Percentiles rank a stretch among this genome's conserved stretches.
Conservation (phyloP, 2,113 vertebrate genomes). For the Seriola quinqueradiata region DNA sequence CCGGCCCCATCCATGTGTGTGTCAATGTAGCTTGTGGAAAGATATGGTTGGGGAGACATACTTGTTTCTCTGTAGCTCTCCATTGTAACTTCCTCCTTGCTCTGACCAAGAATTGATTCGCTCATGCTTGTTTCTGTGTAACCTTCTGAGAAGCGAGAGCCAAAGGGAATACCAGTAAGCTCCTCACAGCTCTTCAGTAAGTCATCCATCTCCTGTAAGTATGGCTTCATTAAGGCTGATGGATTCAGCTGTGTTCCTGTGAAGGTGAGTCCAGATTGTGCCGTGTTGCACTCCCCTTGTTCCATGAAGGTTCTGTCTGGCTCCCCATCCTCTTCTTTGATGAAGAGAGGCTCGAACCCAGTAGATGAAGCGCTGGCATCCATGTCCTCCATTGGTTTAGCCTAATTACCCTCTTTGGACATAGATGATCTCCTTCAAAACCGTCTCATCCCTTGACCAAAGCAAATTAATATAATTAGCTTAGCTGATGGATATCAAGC, state of each 20-base stretch:
- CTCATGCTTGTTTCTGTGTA: slow-evolving; percentile 37
- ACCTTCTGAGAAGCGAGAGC: slow-evolving; percentile 34
- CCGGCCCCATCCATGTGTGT: slow-evolving; percentile 50
- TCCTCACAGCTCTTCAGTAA: slow-evolving; percentile 73
- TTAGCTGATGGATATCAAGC: neutral
- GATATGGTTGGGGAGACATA: slow-evolving; percentile 26
- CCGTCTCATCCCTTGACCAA: slow-evolving; percentile 24
- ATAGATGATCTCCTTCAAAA: slow-evolving; percentile 8
- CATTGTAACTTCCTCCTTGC: slow-evolving; percentile 6
- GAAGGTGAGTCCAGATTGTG: slow-evolving; percentile 29
- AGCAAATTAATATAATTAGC: slow-evolving; percentile 35
- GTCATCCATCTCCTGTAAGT: slow-evolving; percentile 78
- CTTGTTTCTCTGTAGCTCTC: slow-evolving; percentile 41
- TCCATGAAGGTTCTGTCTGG: slow-evolving; percentile 21
- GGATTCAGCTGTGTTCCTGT: slow-evolving; percentile 26
- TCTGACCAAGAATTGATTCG: neutral
- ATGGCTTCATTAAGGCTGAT: slow-evolving; percentile 51
- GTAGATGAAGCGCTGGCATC: slow-evolving; percentile 28
- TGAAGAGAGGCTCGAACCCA: slow-evolving; percentile 71
- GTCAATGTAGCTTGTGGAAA: slow-evolving; percentile 66
- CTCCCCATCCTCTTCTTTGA: slow-evolving; percentile 68
- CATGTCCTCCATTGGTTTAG: slow-evolving; percentile 73
- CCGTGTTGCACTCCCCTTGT: slow-evolving; percentile 22
- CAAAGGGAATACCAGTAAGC: slow-evolving; percentile 51
- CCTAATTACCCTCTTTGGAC: neutral